Conservation (phyloP, 2,113 vertebrate genomes). For the Apodemus speciosus region DNA sequence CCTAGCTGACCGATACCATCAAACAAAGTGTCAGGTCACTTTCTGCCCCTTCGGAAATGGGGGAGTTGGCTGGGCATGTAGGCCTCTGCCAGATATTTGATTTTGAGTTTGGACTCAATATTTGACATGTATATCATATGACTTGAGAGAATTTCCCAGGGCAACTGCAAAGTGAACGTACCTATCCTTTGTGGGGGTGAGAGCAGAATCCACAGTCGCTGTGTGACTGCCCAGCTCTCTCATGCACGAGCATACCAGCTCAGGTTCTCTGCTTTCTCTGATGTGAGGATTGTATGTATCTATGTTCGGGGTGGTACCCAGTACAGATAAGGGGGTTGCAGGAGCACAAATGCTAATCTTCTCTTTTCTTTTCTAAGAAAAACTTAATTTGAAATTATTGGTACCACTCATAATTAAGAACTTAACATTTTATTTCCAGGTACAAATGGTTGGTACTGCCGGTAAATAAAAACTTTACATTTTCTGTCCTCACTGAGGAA, state of each 20-base stretch:
- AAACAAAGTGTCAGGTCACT: background rate
- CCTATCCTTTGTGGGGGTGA: background rate
- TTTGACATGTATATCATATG: background rate
- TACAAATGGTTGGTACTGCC: background rate
- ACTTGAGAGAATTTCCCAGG: background rate
- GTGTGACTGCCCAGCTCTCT: background rate
- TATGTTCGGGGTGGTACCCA: background rate
- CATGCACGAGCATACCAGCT: background rate
- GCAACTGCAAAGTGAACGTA: background rate
- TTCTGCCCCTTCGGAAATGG: background rate
- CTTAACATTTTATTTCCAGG: background rate
- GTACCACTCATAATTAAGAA: background rate
- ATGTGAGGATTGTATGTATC: background rate
- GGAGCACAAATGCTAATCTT: background rate
- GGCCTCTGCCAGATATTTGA: conserved; percentile 14
- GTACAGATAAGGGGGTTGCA: background rate
- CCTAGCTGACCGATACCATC: background rate
- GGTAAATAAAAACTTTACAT: background rate
- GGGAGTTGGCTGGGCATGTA: background rate
- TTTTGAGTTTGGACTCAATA: conserved; percentile 10
- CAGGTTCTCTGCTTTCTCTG: background rate
- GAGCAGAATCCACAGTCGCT: background rate
- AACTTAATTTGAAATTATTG: background rate
- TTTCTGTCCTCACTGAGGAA: background rate
- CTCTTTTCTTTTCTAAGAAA: background rate